These are phyloP conservation scores for Unio pictorum DNA, from an alignment of 2,888 invertebrate species.

Conservation along the genomic window DNA sequence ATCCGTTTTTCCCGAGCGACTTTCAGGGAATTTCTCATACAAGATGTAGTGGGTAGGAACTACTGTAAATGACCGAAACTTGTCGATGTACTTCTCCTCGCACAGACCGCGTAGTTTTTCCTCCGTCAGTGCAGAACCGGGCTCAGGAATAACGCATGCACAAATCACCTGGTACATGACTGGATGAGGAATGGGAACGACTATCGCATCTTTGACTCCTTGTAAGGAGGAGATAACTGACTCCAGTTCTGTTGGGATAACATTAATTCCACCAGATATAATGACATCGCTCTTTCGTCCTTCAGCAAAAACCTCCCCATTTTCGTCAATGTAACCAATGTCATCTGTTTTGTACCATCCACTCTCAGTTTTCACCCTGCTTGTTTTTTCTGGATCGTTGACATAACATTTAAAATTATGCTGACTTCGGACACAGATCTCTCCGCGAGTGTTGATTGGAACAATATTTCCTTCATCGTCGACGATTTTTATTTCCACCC, in stretches of 20 bases:
- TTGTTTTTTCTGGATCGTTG: slow-evolving; percentile 20
- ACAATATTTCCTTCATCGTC: slow-evolving; percentile 2
- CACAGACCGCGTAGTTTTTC: neutral
- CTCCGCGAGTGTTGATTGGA: slow-evolving; percentile 9
- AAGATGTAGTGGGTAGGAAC: slow-evolving; percentile 4
- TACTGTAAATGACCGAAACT: slow-evolving; percentile 1
- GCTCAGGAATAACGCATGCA: slow-evolving; percentile 4
- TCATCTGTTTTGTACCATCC: slow-evolving; percentile 30
- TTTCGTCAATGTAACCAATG: slow-evolving; percentile 16
- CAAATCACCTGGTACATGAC: slow-evolving; percentile 7
- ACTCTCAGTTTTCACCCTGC: slow-evolving; percentile 2
- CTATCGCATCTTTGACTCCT: neutral
- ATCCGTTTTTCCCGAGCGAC: neutral
- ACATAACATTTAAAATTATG: slow-evolving; percentile 11
- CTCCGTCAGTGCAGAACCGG: slow-evolving; percentile 2
- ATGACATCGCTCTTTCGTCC: slow-evolving; percentile 21
- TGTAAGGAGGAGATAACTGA: slow-evolving; percentile 8
- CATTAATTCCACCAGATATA: slow-evolving; percentile 17
- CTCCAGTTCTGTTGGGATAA: slow-evolving; percentile 18
- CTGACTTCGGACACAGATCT: slow-evolving; percentile 16
- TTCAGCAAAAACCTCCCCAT: slow-evolving; percentile 13
- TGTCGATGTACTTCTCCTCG: slow-evolving; percentile 3
- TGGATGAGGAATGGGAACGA: slow-evolving; percentile 3
- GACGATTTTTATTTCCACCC: slow-evolving; percentile 1
- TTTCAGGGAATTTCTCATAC: neutral